Conservation (phyloP, 1,140 invertebrate genomes). For the Leptestheria dahalacensis region DNA sequence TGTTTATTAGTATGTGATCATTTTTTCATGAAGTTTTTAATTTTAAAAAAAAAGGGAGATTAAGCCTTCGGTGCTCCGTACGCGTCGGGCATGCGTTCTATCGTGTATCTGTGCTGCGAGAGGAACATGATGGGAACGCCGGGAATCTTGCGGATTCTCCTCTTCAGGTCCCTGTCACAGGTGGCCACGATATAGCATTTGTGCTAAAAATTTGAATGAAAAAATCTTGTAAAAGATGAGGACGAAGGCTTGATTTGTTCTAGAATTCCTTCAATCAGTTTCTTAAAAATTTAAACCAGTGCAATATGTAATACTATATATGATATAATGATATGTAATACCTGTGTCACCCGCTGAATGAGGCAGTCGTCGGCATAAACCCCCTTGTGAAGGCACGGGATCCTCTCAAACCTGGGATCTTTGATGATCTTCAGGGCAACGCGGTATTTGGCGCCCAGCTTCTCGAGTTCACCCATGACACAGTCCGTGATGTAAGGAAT, state of each 20-base stretch:
- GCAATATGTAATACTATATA: background rate
- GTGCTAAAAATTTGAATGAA: constrained; percentile 50
- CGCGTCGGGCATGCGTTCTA: constrained; percentile 96
- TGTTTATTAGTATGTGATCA: no score
- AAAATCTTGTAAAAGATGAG: constrained; percentile 7
- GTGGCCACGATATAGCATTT: constrained; percentile 99
- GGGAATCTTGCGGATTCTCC: constrained; percentile 92
- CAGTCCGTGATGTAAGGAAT: constrained; percentile 98
- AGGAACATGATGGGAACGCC: constrained; percentile 99
- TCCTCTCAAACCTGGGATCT: constrained; percentile 81
- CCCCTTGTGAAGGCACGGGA: constrained; percentile 91
- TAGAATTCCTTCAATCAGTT: no score
- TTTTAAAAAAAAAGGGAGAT: no score
- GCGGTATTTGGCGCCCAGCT: constrained; percentile 87
- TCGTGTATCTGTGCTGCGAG: constrained; percentile 78
- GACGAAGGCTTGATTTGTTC: no score
- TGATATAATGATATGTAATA: constrained; percentile 25
- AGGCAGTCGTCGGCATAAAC: constrained; percentile 99
- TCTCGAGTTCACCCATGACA: constrained; percentile 96
- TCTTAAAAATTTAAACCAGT: no score
- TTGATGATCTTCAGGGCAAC: constrained; percentile 91
- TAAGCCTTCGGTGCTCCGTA: constrained; percentile 64
- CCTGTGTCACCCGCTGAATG: constrained; percentile 83
- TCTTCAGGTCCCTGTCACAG: constrained; percentile 93
- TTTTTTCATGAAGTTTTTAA: no score